A percentile compares a stretch with the other conserved stretches of the same genome.
These are phyloP conservation scores for Phoenicopterus ruber DNA, from an alignment of 2,113 vertebrate species.

Conservation along the genomic window DNA sequence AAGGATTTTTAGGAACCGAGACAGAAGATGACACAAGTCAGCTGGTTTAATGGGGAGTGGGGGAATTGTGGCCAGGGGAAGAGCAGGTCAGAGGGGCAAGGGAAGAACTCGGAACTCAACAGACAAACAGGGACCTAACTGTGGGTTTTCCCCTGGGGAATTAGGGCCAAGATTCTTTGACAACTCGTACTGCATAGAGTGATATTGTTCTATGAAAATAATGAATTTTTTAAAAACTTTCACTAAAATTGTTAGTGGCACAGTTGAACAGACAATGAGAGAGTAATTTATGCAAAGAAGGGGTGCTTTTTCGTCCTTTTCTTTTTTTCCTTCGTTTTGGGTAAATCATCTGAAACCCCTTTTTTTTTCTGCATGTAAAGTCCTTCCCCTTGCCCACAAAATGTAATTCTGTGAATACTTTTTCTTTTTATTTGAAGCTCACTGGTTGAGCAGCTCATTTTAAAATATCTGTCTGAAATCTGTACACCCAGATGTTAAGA, in stretches of 20 bases:
- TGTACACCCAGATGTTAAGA: not conserved
- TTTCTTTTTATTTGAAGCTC: not conserved
- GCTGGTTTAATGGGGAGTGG: not conserved
- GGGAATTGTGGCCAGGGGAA: not conserved
- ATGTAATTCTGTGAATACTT: not conserved
- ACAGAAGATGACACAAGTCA: not conserved
- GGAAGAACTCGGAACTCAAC: rapidly evolving
- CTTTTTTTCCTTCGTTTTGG: not conserved
- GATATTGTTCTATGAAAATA: not conserved
- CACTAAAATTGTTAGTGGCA: not conserved
- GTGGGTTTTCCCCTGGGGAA: not conserved
- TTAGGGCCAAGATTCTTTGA: not conserved
- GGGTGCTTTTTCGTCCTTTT: too few species aligned
- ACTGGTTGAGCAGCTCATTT: not conserved
- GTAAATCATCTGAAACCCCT: not conserved
- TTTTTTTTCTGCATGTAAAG: not conserved
- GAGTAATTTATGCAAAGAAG: not conserved
- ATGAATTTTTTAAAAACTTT: not conserved
- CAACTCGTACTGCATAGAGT: not conserved
- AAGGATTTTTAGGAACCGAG: not conserved
- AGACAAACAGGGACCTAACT: not conserved
- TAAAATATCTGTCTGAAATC: not conserved
- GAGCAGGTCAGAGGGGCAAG: not conserved
- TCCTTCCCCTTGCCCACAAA: not conserved
- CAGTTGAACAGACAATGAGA: not conserved